A percentile compares a stretch with the other conserved stretches of the same genome.
phyloP scores from a whole-genome alignment of 2,888 invertebrate genomes.

The Papilio elwesi region DNA sequence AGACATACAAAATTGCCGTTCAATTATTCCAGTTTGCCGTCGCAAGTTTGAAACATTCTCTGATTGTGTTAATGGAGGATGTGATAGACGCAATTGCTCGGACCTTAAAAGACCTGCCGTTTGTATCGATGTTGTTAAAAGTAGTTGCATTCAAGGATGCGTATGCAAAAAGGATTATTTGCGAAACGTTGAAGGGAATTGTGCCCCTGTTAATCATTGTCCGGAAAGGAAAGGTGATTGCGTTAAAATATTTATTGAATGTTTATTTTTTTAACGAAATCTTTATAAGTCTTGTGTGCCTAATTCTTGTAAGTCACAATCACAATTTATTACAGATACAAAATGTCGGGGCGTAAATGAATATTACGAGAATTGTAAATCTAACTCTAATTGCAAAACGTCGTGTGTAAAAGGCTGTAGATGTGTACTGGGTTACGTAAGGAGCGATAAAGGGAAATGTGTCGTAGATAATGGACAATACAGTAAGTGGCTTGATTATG shows the following conservation, averaged over 20 bases:
- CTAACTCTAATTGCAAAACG: conserved; percentile 39
- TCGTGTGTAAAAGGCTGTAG: conserved; percentile 44
- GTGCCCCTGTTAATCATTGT: conserved; percentile 52
- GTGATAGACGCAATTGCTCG: conserved; percentile 52
- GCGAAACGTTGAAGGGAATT: conserved; percentile 48
- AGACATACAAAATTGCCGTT: background rate
- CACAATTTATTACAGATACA: conserved; percentile 4
- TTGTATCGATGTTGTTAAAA: conserved; percentile 49
- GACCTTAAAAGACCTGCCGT: conserved; percentile 46
- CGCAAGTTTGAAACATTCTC: conserved; percentile 47
- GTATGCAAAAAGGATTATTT: conserved; percentile 49
- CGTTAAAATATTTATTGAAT: background rate
- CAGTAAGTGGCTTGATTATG: conserved; percentile 18
- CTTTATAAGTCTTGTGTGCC: background rate
- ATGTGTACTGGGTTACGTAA: conserved; percentile 48
- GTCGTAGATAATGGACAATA: conserved; percentile 26
- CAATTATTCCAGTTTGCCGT: conserved; percentile 6
- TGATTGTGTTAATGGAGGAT: conserved; percentile 53
- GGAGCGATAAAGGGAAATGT: conserved; percentile 30
- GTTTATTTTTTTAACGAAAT: background rate
- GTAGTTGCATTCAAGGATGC: conserved; percentile 50
- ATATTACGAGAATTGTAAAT: conserved; percentile 23
- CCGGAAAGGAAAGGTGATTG: conserved; percentile 46
- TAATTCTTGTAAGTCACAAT: background rate
- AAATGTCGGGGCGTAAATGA: conserved; percentile 22